Evolutionary conservation across 2,797 vertebrate species (phyloP).

Genomic region (Simalia tracyae): DNA sequence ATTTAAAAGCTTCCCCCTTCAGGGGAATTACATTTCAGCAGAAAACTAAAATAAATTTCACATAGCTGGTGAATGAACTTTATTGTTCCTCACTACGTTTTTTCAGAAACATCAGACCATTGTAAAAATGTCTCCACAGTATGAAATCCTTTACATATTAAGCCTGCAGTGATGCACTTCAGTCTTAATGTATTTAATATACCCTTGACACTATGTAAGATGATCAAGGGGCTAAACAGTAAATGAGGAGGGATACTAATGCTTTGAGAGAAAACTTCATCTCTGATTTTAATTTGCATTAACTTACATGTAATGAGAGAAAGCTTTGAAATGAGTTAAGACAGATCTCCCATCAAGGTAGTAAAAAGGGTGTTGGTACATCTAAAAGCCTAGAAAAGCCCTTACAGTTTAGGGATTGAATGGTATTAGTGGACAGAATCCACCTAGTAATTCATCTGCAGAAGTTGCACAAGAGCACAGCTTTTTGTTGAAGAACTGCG

Average conservation of each 20-base stretch:
- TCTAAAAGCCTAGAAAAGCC: slow-evolving; percentile 71
- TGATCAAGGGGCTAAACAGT: slow-evolving; percentile 50
- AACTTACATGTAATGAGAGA: slow-evolving; percentile 50
- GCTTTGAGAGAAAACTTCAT: slow-evolving; percentile 34
- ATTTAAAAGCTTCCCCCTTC: slow-evolving; percentile 46
- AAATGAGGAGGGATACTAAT: slow-evolving; percentile 40
- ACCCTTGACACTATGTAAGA: slow-evolving; percentile 48
- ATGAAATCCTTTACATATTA: slow-evolving; percentile 44
- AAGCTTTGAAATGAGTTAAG: slow-evolving; percentile 57
- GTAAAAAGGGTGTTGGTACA: slow-evolving; percentile 62
- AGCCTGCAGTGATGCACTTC: slow-evolving; percentile 50
- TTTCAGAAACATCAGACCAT: slow-evolving; percentile 42
- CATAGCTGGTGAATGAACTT: slow-evolving; percentile 50
- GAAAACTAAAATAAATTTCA: slow-evolving; percentile 43
- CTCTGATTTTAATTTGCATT: slow-evolving; percentile 44
- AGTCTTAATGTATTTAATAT: slow-evolving; percentile 43
- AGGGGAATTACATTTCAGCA: slow-evolving; percentile 26
- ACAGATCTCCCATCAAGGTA: slow-evolving; percentile 49
- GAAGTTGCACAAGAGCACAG: background rate
- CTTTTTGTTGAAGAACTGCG: background rate
- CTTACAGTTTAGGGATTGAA: slow-evolving; percentile 65
- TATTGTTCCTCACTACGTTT: slow-evolving; percentile 51
- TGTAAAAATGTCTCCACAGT: slow-evolving; percentile 45
- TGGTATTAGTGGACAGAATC: slow-evolving; percentile 46
- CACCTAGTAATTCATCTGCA: slow-evolving; percentile 4